Evolutionary conservation across 2,113 vertebrate species (phyloP).

Genomic region (Sylvicapra grimmia): DNA sequence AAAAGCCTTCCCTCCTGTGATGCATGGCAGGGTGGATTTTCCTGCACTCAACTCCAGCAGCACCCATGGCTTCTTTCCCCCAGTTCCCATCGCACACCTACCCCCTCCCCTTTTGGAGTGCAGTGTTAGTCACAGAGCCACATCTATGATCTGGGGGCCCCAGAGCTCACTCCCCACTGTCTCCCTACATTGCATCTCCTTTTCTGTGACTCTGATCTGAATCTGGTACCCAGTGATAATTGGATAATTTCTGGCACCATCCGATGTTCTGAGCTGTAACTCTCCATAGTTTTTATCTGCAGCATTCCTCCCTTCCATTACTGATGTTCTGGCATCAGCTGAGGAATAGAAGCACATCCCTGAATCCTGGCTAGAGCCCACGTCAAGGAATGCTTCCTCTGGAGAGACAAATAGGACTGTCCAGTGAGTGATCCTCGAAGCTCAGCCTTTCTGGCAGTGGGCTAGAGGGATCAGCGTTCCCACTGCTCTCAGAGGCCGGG

Average conservation of each 20-base stretch:
- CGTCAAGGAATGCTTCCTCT: not conserved
- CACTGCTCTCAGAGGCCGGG: not conserved
- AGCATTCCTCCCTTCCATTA: not conserved
- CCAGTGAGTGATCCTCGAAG: not conserved
- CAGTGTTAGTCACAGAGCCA: not conserved
- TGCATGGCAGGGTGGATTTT: not conserved
- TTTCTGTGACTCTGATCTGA: not conserved
- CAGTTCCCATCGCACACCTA: not conserved
- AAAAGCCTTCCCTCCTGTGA: not conserved
- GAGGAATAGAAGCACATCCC: not conserved
- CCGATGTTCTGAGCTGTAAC: accelerated
- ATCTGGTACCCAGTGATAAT: not conserved
- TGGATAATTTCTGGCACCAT: not conserved
- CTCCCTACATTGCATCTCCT: not conserved
- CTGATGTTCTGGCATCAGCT: not conserved
- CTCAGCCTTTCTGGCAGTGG: not conserved
- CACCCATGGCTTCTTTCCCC: not conserved
- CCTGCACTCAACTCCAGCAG: not conserved
- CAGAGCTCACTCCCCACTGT: not conserved
- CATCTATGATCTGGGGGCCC: not conserved
- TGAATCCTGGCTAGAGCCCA: not conserved
- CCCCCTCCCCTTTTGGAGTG: not conserved
- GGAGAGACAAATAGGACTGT: not conserved
- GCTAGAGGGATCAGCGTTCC: not conserved
- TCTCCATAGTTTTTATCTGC: not conserved